phyloP scores from a whole-genome alignment of 2,797 vertebrate species.

The Eptatretus atami region DNA sequence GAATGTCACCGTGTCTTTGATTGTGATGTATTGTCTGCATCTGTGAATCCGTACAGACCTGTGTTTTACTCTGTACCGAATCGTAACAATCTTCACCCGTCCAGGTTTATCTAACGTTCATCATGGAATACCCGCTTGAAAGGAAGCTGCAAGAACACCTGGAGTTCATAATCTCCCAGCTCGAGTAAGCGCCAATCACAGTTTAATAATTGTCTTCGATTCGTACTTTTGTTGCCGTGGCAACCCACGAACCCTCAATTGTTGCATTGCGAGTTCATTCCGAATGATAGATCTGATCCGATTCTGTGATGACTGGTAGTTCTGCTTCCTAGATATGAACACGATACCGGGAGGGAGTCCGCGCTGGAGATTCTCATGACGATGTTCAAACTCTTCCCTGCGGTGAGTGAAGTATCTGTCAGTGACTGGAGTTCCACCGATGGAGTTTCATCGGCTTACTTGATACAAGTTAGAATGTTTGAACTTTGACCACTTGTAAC shows the following conservation, averaged over 20 bases:
- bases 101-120: constrained; percentile 71
- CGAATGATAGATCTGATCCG: too few relatives aligned
- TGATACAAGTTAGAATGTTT: too few relatives aligned
- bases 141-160: constrained; percentile 38
- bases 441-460: too few relatives aligned
- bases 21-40: background rate
- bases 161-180: constrained; percentile 58
- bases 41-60: constrained; percentile 2
- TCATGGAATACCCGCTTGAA: constrained; percentile 77
- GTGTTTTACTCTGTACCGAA: constrained; percentile 7
- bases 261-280: too few relatives aligned
- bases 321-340: constrained; percentile 27
- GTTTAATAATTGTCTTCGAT: too few relatives aligned
- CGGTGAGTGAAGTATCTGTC: constrained; percentile 18
- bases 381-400: constrained; percentile 50
- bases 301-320: too few relatives aligned
- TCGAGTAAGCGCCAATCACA: constrained; percentile 15
- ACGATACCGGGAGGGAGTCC: constrained; percentile 62
- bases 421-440: too few relatives aligned
- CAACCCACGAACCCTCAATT: too few relatives aligned
- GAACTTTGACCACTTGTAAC: too few relatives aligned
- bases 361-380: constrained; percentile 55
- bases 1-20: too few relatives aligned
- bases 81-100: background rate
- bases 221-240: too few relatives aligned